Evolutionary conservation across 2,797 vertebrate species (phyloP), one percentile per base, ranked within the genome.

Genomic region (Hemibagrus guttatus): DNA sequence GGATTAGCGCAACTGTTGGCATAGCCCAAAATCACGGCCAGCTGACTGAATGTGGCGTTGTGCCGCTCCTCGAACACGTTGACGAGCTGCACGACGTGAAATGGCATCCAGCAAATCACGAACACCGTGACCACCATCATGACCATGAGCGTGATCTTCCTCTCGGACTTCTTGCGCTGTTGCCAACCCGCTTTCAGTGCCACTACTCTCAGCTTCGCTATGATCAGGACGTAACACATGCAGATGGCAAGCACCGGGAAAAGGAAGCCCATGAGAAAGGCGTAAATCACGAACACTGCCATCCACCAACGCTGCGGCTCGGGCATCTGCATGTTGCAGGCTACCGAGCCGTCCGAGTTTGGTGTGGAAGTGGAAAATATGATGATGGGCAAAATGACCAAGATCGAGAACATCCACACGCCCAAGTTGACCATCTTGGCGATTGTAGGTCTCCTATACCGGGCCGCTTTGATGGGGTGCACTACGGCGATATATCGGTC

Each of bases 51-150:
- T 7, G 97, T 98, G 87, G 96, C 95, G 87, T 97, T 96, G 81
- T 96, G 96, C 88, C 93, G 95, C 91, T 96, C 95, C 19, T 96
- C 95, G 80, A 98, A 97, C 84, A 97, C 96, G 81, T 96, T 96
- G 59, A 97, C 96, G 85, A 98, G 93, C 94, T 98, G 97, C 87
- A 97, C 96, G 5, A 97, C 94, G 84, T 98, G 97, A 92, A 98
- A 98, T 1, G 97, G 97, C 97, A 98, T 97, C 97, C 97, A 98
- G 91, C 97, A 97, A 92, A 97, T 96, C 90, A 98, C 96, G 87
- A 98, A 98, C 88, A 98, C 97, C 82, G 96, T 95, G 84, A 98
- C 97, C 89, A 98, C 97, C 95, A 97, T 97, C 95, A 97, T 96
- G 84, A 98, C 97, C 97, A 98, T 97, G 81, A 97, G 93, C 1